A percentile compares a stretch with the other conserved stretches of the same genome.
These are phyloP conservation scores for Henricia sp. DNA, from an alignment of 53 echinoderm and acorn worm genomes.

Conservation along the genomic window DNA sequence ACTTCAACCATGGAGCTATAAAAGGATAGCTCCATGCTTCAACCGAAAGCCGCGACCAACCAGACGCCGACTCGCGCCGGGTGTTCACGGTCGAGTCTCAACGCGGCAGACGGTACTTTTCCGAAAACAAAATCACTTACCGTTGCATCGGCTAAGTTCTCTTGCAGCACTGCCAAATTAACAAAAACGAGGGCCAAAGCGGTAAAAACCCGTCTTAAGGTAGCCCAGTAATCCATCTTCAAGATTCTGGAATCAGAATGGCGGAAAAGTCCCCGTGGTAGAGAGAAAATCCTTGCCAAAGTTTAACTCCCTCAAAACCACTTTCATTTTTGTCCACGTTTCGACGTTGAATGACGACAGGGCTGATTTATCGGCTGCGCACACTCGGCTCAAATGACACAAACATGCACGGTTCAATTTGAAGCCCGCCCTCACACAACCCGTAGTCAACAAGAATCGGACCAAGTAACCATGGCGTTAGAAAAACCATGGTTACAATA, in stretches of 20 bases:
- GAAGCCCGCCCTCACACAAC: conserved; percentile 56
- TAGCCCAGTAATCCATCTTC: conserved; percentile 15
- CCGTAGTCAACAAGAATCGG: no score
- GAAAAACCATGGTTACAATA: no score
- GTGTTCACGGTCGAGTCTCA: no score
- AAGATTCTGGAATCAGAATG: not conserved
- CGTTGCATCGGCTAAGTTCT: conserved; percentile 44
- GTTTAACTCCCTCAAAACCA: not conserved
- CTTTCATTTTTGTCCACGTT: no score
- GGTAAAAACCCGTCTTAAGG: conserved; percentile 9
- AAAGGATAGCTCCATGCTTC: no score
- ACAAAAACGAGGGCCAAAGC: conserved; percentile 23
- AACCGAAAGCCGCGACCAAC: no score
- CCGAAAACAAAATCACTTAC: conserved; percentile 20
- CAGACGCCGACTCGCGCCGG: no score
- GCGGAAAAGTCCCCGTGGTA: not conserved
- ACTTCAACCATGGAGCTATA: no score
- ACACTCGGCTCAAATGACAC: conserved; percentile 6
- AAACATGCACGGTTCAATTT: conserved; percentile 1
- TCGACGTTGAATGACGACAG: no score
- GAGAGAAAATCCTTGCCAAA: conserved; percentile 29
- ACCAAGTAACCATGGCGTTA: no score
- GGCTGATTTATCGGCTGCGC: no score
- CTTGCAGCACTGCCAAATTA: conserved; percentile 23
- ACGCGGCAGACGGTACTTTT: no score